A percentile compares a stretch with the other conserved stretches of the same genome.
phyloP scores from a whole-genome alignment of 2,113 vertebrate species.

The Pygoscelis antarcticus region DNA sequence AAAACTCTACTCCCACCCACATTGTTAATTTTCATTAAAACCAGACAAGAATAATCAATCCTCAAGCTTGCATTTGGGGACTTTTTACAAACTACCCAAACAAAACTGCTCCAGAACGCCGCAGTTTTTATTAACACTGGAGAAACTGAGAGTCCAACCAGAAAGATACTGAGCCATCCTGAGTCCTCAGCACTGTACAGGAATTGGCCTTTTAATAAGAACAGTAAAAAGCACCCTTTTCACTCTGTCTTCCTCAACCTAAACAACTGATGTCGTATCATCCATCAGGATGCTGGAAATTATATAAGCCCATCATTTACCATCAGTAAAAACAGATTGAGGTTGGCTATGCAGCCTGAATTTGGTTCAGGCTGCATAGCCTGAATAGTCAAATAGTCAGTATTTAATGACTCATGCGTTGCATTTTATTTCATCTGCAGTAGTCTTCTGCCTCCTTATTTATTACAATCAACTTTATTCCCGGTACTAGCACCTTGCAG shows the following conservation, averaged over 20 bases:
- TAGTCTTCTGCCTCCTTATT: conserved; percentile 43
- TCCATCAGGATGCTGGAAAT: conserved; percentile 49
- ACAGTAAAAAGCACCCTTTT: background rate
- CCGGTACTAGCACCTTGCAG: background rate
- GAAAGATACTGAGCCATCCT: background rate
- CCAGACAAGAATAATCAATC: conserved; percentile 37
- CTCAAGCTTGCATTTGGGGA: background rate
- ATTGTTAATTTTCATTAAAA: conserved; percentile 51
- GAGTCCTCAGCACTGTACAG: background rate
- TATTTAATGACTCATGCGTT: conserved; percentile 28
- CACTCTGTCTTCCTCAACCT: background rate
- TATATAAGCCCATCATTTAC: conserved; percentile 7
- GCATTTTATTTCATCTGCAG: conserved; percentile 15
- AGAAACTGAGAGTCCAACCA: background rate
- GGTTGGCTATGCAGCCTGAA: background rate
- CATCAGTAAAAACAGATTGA: conserved; percentile 20
- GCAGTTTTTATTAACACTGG: background rate
- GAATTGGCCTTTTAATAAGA: background rate
- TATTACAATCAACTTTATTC: conserved; percentile 50
- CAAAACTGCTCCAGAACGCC: background rate
- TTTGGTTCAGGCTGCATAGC: no score
- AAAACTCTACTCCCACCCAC: background rate
- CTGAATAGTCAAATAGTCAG: no score
- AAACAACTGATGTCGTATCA: background rate
- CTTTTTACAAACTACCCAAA: background rate